Conservation (phyloP, 1,140 invertebrate species). For the Lepidostoma basale region DNA sequence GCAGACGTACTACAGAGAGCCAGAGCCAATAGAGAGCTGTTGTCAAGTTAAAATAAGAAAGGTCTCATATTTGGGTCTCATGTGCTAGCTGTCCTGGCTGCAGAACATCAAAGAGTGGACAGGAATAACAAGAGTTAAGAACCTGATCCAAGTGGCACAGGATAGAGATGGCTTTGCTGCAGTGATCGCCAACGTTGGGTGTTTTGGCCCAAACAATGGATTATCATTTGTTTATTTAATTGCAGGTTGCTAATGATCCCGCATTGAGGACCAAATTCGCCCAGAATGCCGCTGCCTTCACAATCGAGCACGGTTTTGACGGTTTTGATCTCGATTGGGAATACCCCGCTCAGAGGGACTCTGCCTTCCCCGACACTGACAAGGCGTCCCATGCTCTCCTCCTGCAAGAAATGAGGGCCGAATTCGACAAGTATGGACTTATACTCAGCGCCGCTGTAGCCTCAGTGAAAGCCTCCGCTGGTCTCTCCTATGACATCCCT, state of each 20-base stretch:
- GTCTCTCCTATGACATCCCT: conserved; percentile 66
- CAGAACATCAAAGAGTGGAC: too few species aligned
- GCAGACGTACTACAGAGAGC: too few species aligned
- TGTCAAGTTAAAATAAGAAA: too few species aligned
- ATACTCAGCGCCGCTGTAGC: conserved; percentile 69
- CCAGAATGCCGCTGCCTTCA: conserved; percentile 63
- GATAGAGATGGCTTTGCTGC: too few species aligned
- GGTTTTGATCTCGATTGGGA: conserved; percentile 86
- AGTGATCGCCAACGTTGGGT: too few species aligned
- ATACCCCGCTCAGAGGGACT: conserved; percentile 73
- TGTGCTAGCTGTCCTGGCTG: too few species aligned
- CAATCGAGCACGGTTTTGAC: conserved; percentile 73
- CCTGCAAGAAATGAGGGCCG: conserved; percentile 63
- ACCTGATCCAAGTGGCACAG: too few species aligned
- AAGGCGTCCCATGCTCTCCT: conserved; percentile 60
- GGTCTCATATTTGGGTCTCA: too few species aligned
- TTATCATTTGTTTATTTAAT: too few species aligned
- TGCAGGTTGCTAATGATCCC: conserved; percentile 63
- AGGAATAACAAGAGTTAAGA: too few species aligned
- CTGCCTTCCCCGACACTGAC: conserved; percentile 59
- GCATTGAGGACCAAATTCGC: conserved; percentile 64
- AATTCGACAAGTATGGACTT: conserved; percentile 60
- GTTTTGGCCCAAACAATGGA: too few species aligned
- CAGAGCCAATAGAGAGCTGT: too few species aligned
- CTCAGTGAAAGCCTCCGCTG: conserved; percentile 60